Conservation (phyloP, 1,140 invertebrate genomes). For the Aphis gossypii region DNA sequence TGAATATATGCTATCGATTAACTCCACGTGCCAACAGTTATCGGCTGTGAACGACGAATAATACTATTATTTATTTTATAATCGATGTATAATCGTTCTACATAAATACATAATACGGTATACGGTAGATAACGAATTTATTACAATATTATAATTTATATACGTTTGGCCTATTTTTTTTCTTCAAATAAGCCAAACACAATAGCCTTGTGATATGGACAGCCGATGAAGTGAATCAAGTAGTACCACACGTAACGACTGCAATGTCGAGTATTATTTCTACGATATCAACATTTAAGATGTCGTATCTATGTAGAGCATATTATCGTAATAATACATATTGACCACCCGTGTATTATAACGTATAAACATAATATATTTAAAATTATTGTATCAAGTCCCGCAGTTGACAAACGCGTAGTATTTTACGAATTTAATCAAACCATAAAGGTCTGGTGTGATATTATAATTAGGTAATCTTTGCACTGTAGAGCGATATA, state of each 20-base stretch:
- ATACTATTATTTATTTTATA: neutral
- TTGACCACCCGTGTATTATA: neutral
- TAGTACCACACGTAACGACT: neutral
- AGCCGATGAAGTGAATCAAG: neutral
- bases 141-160: neutral
- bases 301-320: neutral
- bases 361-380: neutral
- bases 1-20: neutral
- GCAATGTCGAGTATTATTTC: neutral
- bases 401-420: neutral
- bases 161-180: neutral
- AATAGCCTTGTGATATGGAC: neutral
- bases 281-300: neutral
- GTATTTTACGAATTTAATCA: neutral
- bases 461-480: neutral
- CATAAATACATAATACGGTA: neutral
- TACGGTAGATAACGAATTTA: neutral
- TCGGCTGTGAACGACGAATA: neutral
- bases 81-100: neutral
- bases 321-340: neutral
- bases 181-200: neutral
- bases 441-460: neutral
- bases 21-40: neutral
- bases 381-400: neutral
- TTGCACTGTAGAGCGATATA: neutral